Conservation (phyloP, 2,113 vertebrate species). For the Paralichthys olivaceus region DNA sequence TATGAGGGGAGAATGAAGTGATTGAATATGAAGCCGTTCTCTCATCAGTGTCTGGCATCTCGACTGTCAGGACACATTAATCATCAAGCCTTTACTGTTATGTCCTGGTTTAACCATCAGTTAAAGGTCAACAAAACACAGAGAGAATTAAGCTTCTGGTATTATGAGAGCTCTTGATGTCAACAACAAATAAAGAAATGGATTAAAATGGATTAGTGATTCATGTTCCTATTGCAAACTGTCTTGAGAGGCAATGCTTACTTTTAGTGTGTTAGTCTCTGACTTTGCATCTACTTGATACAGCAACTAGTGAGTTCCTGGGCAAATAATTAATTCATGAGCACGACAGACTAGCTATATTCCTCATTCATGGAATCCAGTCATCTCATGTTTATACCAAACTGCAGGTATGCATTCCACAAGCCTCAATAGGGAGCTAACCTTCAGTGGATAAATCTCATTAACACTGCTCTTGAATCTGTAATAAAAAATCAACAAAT, state of each 20-base stretch:
- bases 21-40: neutral
- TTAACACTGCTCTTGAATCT: slow-evolving; percentile 15
- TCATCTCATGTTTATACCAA: neutral
- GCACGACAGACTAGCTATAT: neutral
- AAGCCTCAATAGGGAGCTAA: neutral
- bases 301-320: neutral
- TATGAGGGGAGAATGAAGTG: neutral
- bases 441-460: slow-evolving; percentile 10
- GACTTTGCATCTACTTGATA: slow-evolving; percentile 4
- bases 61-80: neutral
- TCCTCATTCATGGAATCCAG: too few relatives aligned
- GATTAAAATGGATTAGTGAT: slow-evolving; percentile 43
- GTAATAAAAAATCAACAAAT: slow-evolving; percentile 26
- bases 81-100: neutral
- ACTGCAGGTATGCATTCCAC: neutral
- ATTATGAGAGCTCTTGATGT: slow-evolving; percentile 6
- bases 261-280: neutral
- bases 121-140: neutral
- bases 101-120: neutral
- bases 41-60: neutral
- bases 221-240: slow-evolving; percentile 4
- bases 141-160: neutral
- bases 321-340: slow-evolving; percentile 12
- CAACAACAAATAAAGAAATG: slow-evolving; percentile 40
- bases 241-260: slow-evolving; percentile 18